phyloP scores from a whole-genome alignment of 2,888 invertebrate species.

The Tiliacea citrago region DNA sequence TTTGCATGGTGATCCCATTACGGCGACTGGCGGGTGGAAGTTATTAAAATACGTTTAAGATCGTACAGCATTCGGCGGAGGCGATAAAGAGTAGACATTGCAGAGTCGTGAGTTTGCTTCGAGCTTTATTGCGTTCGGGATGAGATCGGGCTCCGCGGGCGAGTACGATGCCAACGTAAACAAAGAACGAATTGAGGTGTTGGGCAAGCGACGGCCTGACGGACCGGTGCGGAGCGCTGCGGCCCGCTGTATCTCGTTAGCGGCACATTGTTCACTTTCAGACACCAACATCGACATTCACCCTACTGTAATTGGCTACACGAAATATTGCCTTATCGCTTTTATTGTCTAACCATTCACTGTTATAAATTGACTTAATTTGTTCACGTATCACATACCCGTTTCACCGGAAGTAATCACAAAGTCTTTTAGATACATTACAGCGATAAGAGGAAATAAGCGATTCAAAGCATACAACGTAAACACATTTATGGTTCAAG shows the following conservation, averaged over 20 bases:
- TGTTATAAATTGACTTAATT: conserved; percentile 52
- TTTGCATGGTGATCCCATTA: conserved; percentile 89
- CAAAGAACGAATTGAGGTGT: conserved; percentile 86
- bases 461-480: conserved; percentile 45
- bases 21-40: conserved; percentile 84
- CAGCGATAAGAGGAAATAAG: conserved; percentile 36
- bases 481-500: conserved; percentile 74
- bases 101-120: conserved; percentile 86
- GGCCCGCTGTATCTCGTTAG: conserved; percentile 80
- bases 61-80: conserved; percentile 82
- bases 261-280: conserved; percentile 77
- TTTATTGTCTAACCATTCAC: conserved; percentile 55
- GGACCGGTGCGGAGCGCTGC: conserved; percentile 63
- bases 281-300: conserved; percentile 68
- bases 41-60: conserved; percentile 89
- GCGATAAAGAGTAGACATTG: conserved; percentile 87
- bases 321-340: conserved; percentile 62
- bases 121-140: conserved; percentile 88
- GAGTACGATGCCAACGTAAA: conserved; percentile 82
- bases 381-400: conserved; percentile 26
- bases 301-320: conserved; percentile 67
- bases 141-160: conserved; percentile 81
- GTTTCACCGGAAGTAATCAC: conserved; percentile 33
- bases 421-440: conserved; percentile 15
- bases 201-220: conserved; percentile 76